Conservation (phyloP, 1,140 invertebrate species). For the Neocloeon triangulifer region DNA sequence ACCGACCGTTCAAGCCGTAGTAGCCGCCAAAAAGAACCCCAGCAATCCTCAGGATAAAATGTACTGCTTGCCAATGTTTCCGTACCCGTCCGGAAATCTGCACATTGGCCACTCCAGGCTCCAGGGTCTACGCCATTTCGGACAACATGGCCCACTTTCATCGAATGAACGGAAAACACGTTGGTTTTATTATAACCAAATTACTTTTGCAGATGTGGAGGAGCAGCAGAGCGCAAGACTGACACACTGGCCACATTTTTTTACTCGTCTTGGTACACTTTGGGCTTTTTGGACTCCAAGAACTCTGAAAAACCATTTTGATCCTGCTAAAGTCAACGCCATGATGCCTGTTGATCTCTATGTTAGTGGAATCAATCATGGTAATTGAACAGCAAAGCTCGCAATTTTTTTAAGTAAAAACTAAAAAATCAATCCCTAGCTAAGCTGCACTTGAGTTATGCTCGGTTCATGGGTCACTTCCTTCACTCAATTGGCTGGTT, state of each 20-base stretch:
- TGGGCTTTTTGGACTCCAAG: conserved; percentile 72
- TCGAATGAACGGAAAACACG: conserved; percentile 49
- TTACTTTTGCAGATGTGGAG: conserved; percentile 38
- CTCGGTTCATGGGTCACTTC: conserved; percentile 87
- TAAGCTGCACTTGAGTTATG: conserved; percentile 87
- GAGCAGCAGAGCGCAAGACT: conserved; percentile 53
- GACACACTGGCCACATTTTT: conserved; percentile 99
- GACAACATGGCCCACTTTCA: conserved; percentile 81
- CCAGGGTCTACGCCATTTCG: conserved; percentile 89
- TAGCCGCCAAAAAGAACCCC: too few relatives aligned
- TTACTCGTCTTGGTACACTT: conserved; percentile 97
- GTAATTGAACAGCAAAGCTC: too few relatives aligned
- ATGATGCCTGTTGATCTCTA: conserved; percentile 85
- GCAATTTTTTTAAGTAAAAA: too few relatives aligned
- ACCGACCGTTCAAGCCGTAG: too few relatives aligned
- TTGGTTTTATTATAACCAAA: conserved; percentile 18
- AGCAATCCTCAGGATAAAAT: conserved; percentile 34
- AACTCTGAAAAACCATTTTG: conserved; percentile 51
- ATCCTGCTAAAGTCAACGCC: conserved; percentile 27
- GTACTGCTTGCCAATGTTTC: conserved; percentile 96
- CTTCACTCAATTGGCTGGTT: conserved; percentile 53
- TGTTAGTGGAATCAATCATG: conserved; percentile 94
- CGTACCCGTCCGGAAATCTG: conserved; percentile 89
- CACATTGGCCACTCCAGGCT: conserved; percentile 99
- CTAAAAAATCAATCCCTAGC: conserved; percentile 31